Conservation (phyloP, 2,113 vertebrate species). For the Panthera uncia region DNA sequence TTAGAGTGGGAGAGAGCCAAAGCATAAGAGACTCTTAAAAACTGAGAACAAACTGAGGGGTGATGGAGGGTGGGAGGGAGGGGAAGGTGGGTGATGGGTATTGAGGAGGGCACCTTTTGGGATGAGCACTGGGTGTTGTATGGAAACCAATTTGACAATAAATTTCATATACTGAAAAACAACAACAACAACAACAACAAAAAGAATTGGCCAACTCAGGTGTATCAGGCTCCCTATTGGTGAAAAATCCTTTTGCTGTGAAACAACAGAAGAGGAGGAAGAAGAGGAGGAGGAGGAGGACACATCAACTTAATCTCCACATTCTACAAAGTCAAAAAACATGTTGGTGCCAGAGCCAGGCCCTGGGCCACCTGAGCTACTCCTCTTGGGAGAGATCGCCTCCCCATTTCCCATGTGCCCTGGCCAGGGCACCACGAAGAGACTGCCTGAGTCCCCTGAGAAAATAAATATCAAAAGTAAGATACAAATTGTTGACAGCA, state of each 20-base stretch:
- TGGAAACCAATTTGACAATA: no score
- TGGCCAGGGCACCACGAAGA: not conserved
- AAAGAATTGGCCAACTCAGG: not conserved
- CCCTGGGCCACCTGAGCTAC: not conserved
- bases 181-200: no score
- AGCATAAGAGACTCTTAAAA: no score
- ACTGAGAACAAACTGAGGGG: no score
- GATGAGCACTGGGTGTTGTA: no score
- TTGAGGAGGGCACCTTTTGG: no score
- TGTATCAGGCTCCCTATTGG: not conserved
- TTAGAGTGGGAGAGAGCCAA: no score
- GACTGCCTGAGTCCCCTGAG: not conserved
- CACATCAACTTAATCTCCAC: not conserved
- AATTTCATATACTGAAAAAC: no score
- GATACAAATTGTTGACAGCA: not conserved
- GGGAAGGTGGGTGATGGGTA: no score
- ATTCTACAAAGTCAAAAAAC: not conserved
- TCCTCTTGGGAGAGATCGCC: not conserved
- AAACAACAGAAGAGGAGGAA: fast-evolving
- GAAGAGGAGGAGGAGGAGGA: fast-evolving
- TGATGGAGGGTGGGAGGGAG: no score
- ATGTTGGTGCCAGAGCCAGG: not conserved
- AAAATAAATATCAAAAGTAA: not conserved
- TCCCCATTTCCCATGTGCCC: no score
- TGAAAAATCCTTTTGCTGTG: not conserved